A percentile compares a stretch with the other conserved stretches of the same genome.
Evolutionary conservation across 2,888 invertebrate species (phyloP).

Genomic region (Spisula solida): DNA sequence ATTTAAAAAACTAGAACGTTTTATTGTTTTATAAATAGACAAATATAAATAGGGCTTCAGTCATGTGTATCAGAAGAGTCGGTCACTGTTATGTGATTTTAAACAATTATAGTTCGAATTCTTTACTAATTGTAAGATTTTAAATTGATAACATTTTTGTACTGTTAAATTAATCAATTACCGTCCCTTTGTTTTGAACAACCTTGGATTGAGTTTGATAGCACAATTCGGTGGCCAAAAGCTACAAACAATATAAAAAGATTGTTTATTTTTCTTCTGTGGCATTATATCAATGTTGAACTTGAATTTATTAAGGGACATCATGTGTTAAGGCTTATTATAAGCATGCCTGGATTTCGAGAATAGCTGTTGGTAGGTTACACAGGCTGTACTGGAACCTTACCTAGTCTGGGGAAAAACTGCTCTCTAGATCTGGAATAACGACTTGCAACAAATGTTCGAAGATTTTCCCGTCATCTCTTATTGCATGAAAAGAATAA

Average conservation of each 20-base stretch:
- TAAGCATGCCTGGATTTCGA: not conserved
- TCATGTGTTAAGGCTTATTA: not conserved
- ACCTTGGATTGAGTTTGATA: conserved; percentile 8
- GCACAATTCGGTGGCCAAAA: not conserved
- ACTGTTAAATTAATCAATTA: not conserved
- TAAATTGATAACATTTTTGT: not conserved
- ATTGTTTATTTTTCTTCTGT: not conserved
- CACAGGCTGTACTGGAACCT: not conserved
- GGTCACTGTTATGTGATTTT: not conserved
- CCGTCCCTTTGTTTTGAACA: not conserved
- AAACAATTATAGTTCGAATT: not conserved
- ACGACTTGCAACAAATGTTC: not conserved
- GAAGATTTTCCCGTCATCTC: not conserved
- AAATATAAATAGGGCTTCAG: not conserved
- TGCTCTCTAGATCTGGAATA: not conserved
- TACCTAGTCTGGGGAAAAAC: not conserved
- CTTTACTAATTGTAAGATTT: not conserved
- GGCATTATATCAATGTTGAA: not conserved
- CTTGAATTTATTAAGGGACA: not conserved
- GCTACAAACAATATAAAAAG: not conserved
- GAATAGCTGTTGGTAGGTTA: not conserved
- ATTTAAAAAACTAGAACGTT: not conserved
- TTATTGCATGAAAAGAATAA: conserved; percentile 2
- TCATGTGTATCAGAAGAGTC: not conserved
- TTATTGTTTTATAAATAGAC: conserved; percentile 9